phyloP scores from a whole-genome alignment of 1,140 invertebrate species.

The Halyomorpha halys region DNA sequence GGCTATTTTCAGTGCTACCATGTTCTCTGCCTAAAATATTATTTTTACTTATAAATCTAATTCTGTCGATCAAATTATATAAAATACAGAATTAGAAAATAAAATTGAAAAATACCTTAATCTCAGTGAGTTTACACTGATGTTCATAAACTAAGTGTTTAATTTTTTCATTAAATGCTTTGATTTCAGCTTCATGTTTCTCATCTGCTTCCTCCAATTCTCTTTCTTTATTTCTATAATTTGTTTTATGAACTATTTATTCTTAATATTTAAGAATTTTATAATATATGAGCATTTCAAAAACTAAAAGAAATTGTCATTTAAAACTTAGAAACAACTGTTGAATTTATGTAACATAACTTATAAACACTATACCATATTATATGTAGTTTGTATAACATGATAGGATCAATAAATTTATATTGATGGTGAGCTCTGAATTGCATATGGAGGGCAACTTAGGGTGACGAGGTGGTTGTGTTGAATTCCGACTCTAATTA shows the following conservation, averaged over 20 bases:
- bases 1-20: constrained; percentile 61
- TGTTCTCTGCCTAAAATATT: constrained; percentile 48
- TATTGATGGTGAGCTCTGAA: no score
- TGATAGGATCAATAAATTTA: no score
- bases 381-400: no score
- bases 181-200: constrained; percentile 74
- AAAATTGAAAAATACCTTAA: constrained; percentile 43
- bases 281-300: neutral
- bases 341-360: no score
- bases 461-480: no score
- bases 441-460: no score
- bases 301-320: neutral
- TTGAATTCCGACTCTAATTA: no score
- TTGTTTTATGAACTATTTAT: no score
- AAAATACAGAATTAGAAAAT: neutral
- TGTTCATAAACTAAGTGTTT: constrained; percentile 88
- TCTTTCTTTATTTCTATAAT: constrained; percentile 63
- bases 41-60: neutral
- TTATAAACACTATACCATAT: no score
- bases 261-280: no score
- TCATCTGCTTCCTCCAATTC: constrained; percentile 79
- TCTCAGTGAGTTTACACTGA: constrained; percentile 66
- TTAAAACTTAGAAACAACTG: no score
- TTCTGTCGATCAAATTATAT: neutral
- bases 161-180: constrained; percentile 83